phyloP scores from a whole-genome alignment of 2,113 vertebrate species.

The Leucosticte australis region DNA sequence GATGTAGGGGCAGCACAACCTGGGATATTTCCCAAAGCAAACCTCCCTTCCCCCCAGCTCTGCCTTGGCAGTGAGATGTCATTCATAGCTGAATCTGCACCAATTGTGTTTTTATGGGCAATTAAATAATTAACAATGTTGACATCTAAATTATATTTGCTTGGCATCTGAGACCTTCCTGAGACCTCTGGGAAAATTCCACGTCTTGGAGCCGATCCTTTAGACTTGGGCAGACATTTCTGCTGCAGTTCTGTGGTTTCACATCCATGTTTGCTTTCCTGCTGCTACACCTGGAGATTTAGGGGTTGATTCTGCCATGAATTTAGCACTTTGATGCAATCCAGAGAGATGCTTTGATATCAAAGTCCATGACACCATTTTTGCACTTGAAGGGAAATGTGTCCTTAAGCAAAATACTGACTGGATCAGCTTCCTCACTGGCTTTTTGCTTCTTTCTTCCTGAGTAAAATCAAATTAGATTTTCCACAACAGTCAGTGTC shows the following conservation, averaged over 20 bases:
- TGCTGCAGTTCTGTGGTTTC: background rate
- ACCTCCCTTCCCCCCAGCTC: background rate
- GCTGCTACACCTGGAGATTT: background rate
- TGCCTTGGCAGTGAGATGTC: background rate
- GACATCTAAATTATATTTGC: conserved; percentile 52
- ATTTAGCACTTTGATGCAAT: background rate
- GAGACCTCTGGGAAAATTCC: background rate
- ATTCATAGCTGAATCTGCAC: background rate
- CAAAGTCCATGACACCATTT: background rate
- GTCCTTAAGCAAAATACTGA: background rate
- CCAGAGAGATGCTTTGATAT: background rate
- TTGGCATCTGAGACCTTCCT: conserved; percentile 18
- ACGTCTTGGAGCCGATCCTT: accelerated
- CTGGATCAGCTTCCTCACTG: background rate
- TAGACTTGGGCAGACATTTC: background rate
- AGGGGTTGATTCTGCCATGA: background rate
- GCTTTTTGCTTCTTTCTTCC: background rate
- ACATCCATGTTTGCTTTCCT: background rate
- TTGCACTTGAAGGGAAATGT: background rate
- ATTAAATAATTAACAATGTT: conserved; percentile 66
- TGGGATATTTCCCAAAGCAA: background rate
- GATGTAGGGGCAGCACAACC: background rate
- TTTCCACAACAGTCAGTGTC: background rate
- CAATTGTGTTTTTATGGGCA: conserved; percentile 31
- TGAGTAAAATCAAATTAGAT: background rate